A percentile compares a stretch with the other conserved stretches of the same genome.
Evolutionary conservation across 2,113 vertebrate species (phyloP).

Genomic region (Drymodes brunneopygia): DNA sequence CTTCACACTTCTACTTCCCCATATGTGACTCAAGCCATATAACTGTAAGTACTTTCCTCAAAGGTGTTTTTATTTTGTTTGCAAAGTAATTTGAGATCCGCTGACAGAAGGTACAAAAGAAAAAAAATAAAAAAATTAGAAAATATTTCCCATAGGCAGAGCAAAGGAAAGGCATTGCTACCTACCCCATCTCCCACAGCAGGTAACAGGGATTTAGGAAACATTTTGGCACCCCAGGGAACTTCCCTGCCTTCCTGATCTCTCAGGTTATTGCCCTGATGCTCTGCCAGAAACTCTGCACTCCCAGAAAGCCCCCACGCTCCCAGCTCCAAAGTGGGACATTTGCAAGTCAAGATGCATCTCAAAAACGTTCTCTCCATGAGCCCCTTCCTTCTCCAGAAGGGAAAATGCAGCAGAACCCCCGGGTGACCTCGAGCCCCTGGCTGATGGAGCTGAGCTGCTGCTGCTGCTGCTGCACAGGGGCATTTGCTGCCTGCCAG

Average conservation of each 20-base stretch:
- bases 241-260: background rate
- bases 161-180: background rate
- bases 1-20: background rate
- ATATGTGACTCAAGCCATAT: background rate
- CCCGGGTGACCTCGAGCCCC: background rate
- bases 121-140: background rate
- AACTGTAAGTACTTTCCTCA: background rate
- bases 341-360: background rate
- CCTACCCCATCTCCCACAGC: background rate
- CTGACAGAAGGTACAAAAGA: conserved; percentile 1
- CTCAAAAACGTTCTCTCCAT: background rate
- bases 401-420: background rate
- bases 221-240: background rate
- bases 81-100: background rate
- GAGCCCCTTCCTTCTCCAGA: background rate
- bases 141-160: background rate
- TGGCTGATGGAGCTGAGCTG: background rate
- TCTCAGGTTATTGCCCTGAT: background rate
- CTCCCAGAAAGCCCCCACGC: background rate
- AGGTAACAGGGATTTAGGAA: background rate
- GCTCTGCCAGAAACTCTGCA: background rate
- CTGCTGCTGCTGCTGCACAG: background rate
- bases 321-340: background rate
- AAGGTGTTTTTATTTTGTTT: conserved; percentile 30
- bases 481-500: background rate